Base-by-base conservation (phyloP, 1,140 invertebrate species). In the Saxidomus purpurata region DNA sequence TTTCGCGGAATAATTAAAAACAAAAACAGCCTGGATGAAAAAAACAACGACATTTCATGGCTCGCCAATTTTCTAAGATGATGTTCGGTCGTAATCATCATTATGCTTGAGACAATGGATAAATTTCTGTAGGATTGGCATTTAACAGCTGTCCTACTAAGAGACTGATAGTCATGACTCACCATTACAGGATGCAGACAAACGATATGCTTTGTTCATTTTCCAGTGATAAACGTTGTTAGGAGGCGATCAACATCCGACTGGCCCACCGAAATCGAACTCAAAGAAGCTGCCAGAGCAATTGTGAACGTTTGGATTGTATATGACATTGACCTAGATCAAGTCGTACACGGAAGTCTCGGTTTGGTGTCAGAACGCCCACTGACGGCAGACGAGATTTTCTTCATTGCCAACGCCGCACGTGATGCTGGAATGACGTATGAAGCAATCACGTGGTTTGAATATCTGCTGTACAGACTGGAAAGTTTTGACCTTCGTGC, bases 401-500 rank as follows among this genome's bases (percentile, higher is more conserved):
- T 89, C 49, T 61, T 47, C 67, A 77, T 89, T 47, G 80, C 63
- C n/a, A 84, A 84, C 63, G 47, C 40, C 2, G 87, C 87, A 47
- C 43, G 52, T 36, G 80, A 89, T 77, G 19, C n/a, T 59, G 69
- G 52, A 36, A 74, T 71, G 63, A 43, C 49, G 22, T 84, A 83
- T 77, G 87, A 76, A 63, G 87, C 87, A 0, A 84, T 89, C 80
- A 89, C 47, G 22, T 89, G 87, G 80, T 89, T 61, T 77, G 67
- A 89, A 40, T 77, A 83, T 59, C 69, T 89, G 40, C 52, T 69
- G n/a, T 36, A 61, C 0, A 17, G 61, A 40, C 31, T 80, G 6
- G 74, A 77, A 19, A 69, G n/a, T 40, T 52, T 34, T 55, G 40
- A 36, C 1, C 22, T 17, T 40, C 17, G 31, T 43, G 55, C 76